Evolutionary conservation across 1,140 invertebrate genomes (phyloP), one percentile per base, ranked within the genome.

Genomic region (Drosophila parabipectinata): DNA sequence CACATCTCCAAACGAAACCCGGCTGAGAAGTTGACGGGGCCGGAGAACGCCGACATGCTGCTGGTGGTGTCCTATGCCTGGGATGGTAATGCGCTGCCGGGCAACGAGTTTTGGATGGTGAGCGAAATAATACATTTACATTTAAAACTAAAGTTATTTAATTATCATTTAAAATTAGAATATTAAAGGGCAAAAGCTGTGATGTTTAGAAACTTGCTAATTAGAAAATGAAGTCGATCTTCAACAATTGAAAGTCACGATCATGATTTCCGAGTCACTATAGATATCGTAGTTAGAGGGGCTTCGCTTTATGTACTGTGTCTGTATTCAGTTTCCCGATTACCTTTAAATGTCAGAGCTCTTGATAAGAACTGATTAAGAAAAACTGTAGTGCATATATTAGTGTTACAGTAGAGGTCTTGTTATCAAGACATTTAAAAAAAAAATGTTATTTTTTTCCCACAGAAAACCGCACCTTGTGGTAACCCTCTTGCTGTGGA

Each of bases 41-140:
- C 71, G 0, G 72, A 85, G 44, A 64, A 69, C 6, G 66, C 15
- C 4, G 45, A 72, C 2, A 82, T 89, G 69, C 50, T 91, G 39
- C 64, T 95, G 5, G 93, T 95, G 1, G 93, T 95, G 8, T 95
- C 94, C 1, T 95, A 95, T 75, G 94, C 95, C 3, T 95, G 94
- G 93, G 95, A 96, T 79, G 94, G 94, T 10, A 96, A 96, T 78
- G 93, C 95, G 0, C 92, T 95, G 53, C 95, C 95, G 8, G 95
- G 95, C 72, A 94, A 94, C 60, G 94, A 94, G 69, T 94, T 93
- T 77, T 94, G 94, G 94, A 73, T 87, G 76, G 90, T 91, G 32
- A 74, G 51, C 44, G 8, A 12, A 7, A 1, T 2, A n/a, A 0
- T 9, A 0, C 3, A 26, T 21, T n/a, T 30, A 14, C 9, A 3